Percentiles rank a stretch among this genome's conserved stretches.
Evolutionary conservation across 2,797 vertebrate species (phyloP).

Genomic region (Muscicapa striata): DNA sequence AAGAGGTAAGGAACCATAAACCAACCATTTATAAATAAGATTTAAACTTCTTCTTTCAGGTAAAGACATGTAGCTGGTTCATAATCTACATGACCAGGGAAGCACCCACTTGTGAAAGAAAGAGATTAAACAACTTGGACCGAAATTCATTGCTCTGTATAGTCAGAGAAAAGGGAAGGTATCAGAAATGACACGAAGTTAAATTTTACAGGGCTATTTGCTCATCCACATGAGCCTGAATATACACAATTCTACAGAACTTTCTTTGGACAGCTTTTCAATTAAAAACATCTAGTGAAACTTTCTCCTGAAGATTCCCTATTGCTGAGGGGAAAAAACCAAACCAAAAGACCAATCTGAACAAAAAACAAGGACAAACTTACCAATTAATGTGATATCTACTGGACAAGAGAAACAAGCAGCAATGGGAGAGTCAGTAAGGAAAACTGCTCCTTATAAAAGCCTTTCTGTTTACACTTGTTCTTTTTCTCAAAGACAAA

Average conservation of each 20-base stretch:
- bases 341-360: background rate
- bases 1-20: background rate
- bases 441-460: background rate
- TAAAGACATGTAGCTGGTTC: background rate
- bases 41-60: background rate
- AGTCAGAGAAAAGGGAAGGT: background rate
- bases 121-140: background rate
- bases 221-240: background rate
- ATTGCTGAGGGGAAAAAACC: rapidly evolving
- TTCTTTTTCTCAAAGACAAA: background rate
- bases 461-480: background rate
- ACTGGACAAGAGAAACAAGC: background rate
- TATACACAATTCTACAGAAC: background rate
- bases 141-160: background rate
- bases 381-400: background rate
- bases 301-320: background rate
- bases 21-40: background rate
- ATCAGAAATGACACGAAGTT: background rate
- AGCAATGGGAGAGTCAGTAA: background rate
- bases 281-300: background rate
- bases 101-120: background rate
- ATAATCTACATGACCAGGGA: background rate
- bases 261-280: background rate
- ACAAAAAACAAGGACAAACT: background rate
- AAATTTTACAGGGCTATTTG: background rate